Base-by-base conservation (phyloP, 2,888 invertebrate genomes). In the Aplocera efformata region DNA sequence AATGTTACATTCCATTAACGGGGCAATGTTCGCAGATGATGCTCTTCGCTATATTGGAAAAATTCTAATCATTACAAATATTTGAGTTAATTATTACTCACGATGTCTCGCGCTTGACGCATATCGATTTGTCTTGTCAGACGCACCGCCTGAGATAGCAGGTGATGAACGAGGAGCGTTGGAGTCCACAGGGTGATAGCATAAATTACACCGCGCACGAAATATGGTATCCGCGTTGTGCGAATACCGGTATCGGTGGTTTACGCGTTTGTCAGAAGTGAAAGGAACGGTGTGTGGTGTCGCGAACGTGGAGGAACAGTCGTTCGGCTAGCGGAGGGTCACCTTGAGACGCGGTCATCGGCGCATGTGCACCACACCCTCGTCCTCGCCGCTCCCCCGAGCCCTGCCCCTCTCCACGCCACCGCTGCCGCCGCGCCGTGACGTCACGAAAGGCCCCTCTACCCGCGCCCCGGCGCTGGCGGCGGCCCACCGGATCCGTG, bases 301-400 rank as follows among this genome's bases (percentile, higher is more conserved):
- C 56, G 66, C 56, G 66, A 63, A 58, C 60, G 55, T 62, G 69
- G 66, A 66, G 63, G 63, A 63, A 65, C 69, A 72, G 70, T 76
- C 72, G 79, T 64, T 69, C 58, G 63, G 62, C 63, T 66, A 67
- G 69, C 63, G 62, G 72, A 74, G 43, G 85, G 86, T 88, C 86
- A 88, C 86, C 86, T 88, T 88, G 86, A 80, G 67, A 58, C 74
- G 56, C 64, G 62, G 39, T 53, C 52, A 63, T 64, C 66, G 67
- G 83, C 84, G 85, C 86, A 85, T 86, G 86, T 86, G 84, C 84
- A 83, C 83, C 81, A 82, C 84, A 81, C 86, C 84, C 83, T 82
- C 83, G 68, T 56, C 69, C 69, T 58, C 67, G 56, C 55, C 61
- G 57, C 66, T 56, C 67, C 48, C 62, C 43, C 50, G 57, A 48